These are phyloP conservation scores for Hybos culiciformis DNA, from an alignment of 2,888 invertebrate genomes.

Conservation along the genomic window DNA sequence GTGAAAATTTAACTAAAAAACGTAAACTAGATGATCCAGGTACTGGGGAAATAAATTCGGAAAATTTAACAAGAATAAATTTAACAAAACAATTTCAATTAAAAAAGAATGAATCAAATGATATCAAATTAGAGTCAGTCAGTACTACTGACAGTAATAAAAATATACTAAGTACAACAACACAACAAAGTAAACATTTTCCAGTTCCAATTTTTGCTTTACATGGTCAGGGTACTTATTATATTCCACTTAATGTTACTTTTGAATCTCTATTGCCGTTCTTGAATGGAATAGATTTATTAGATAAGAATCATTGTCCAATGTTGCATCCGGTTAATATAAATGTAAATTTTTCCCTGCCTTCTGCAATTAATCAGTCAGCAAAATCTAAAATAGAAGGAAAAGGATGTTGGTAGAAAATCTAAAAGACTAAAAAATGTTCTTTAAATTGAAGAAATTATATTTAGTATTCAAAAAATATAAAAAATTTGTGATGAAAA, in stretches of 20 bases:
- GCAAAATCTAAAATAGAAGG: no score
- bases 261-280: conserved; percentile 57
- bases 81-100: not conserved
- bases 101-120: conserved; percentile 7
- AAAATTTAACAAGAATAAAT: not conserved
- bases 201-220: conserved; percentile 80
- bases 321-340: conserved; percentile 77
- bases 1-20: conserved; percentile 4
- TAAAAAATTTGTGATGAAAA: no score
- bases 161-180: conserved; percentile 8
- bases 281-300: conserved; percentile 45
- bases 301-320: conserved; percentile 40
- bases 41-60: conserved; percentile 4
- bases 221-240: conserved; percentile 77
- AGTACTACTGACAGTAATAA: not conserved
- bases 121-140: conserved; percentile 14
- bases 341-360: conserved; percentile 59
- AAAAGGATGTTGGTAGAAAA: no score
- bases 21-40: conserved; percentile 4
- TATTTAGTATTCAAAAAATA: no score
- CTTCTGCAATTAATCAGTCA: conserved; percentile 19
- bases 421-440: no score
- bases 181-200: conserved; percentile 21
- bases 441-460: no score
- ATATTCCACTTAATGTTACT: conserved; percentile 74